Evolutionary conservation across 2,888 invertebrate genomes (phyloP).

Genomic region (Cybosia mesomella): DNA sequence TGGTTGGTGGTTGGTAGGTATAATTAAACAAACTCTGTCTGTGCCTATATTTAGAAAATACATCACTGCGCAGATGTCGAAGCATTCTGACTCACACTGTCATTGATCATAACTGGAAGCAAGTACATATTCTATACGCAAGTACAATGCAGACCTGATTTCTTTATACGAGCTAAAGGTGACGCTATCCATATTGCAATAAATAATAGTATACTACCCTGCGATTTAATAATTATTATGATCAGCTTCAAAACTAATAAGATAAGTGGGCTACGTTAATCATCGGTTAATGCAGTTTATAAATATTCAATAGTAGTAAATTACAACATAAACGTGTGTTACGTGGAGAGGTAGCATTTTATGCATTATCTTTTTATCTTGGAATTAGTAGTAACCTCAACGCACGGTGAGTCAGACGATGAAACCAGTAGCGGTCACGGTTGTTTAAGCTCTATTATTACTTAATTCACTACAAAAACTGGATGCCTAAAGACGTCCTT

Average conservation of each 20-base stretch:
- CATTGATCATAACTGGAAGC: constrained; percentile 52
- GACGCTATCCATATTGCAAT: not conserved
- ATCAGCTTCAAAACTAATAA: not conserved
- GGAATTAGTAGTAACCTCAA: constrained; percentile 49
- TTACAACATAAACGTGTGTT: constrained; percentile 3
- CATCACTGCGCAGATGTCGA: constrained; percentile 64
- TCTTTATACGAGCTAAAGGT: not conserved
- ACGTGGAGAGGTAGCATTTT: not conserved
- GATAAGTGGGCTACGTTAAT: not conserved
- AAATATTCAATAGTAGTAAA: not conserved
- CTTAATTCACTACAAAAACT: constrained; percentile 36
- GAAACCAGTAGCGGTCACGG: constrained; percentile 50
- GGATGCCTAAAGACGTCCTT: constrained; percentile 43
- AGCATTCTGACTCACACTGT: constrained; percentile 65
- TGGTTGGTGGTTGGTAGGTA: too few relatives aligned
- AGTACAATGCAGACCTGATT: constrained; percentile 20
- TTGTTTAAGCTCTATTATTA: constrained; percentile 47
- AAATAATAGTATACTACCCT: not conserved
- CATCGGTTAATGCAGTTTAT: not conserved
- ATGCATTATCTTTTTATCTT: constrained; percentile 14
- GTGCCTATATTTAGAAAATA: constrained; percentile 69
- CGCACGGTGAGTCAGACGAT: constrained; percentile 41
- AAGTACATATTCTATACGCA: constrained; percentile 24
- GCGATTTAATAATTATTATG: not conserved
- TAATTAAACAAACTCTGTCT: constrained; percentile 61